These are phyloP conservation scores for Brachynemurus nebulosus DNA, from an alignment of 2,888 invertebrate genomes.

Conservation along the genomic window DNA sequence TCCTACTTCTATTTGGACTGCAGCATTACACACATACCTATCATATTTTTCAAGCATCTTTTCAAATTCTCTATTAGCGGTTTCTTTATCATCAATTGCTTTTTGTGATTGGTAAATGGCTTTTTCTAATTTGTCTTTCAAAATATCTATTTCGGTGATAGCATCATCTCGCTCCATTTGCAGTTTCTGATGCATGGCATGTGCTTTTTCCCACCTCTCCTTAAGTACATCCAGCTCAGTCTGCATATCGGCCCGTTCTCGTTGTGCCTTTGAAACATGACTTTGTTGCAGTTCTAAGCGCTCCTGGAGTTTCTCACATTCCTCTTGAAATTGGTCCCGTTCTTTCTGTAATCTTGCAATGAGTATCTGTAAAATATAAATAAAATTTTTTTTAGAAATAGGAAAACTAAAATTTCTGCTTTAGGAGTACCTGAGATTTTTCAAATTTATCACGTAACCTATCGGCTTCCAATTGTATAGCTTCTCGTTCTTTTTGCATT, in stretches of 20 bases:
- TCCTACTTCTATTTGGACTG: too few species aligned
- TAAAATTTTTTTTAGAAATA: background rate
- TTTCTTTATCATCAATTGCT: conserved; percentile 76
- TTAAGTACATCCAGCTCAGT: conserved; percentile 77
- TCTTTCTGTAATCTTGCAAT: conserved; percentile 76
- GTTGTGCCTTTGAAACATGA: conserved; percentile 65
- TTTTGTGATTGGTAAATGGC: conserved; percentile 69
- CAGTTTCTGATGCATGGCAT: conserved; percentile 68
- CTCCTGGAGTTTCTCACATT: conserved; percentile 69
- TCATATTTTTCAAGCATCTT: conserved; percentile 87
- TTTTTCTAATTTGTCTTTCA: conserved; percentile 84
- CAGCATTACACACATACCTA: conserved; percentile 46
- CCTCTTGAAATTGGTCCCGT: conserved; percentile 67
- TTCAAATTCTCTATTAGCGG: conserved; percentile 79
- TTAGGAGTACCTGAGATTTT: conserved; percentile 74
- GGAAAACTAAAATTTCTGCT: too few species aligned
- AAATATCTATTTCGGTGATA: conserved; percentile 66
- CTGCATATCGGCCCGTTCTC: conserved; percentile 72
- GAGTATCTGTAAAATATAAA: conserved; percentile 39
- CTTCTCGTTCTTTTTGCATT: conserved; percentile 81
- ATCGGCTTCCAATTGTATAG: conserved; percentile 70
- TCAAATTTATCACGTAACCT: conserved; percentile 79
- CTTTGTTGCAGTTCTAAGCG: conserved; percentile 68
- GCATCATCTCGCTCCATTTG: conserved; percentile 81
- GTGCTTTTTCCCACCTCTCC: conserved; percentile 80